phyloP scores from a whole-genome alignment of 2,888 invertebrate species.

The Orthosia gothica region DNA sequence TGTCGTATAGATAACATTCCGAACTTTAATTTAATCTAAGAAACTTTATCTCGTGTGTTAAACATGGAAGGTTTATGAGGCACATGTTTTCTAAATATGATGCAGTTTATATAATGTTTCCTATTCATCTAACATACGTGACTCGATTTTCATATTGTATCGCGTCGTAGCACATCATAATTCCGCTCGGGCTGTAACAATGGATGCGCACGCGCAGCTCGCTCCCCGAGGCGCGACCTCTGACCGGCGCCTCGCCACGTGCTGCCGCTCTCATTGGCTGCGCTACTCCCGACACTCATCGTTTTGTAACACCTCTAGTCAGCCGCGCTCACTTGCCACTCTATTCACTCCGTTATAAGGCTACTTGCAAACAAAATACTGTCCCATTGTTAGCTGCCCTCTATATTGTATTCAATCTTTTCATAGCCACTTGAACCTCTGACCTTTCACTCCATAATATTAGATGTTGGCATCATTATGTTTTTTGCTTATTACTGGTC shows the following conservation, averaged over 20 bases:
- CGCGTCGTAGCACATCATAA: slow-evolving; percentile 62
- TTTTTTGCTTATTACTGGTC: slow-evolving; percentile 44
- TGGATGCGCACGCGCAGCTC: slow-evolving; percentile 67
- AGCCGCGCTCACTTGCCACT: slow-evolving; percentile 59
- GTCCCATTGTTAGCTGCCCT: slow-evolving; percentile 64
- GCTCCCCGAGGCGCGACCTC: slow-evolving; percentile 83
- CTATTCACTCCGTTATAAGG: slow-evolving; percentile 55
- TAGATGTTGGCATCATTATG: slow-evolving; percentile 44
- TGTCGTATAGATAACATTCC: slow-evolving; percentile 46
- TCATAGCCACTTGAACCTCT: slow-evolving; percentile 55
- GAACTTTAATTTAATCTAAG: slow-evolving; percentile 47
- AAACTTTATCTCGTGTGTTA: slow-evolving; percentile 43
- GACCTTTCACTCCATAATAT: slow-evolving; percentile 60
- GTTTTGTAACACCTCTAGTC: slow-evolving; percentile 69
- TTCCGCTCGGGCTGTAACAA: slow-evolving; percentile 71
- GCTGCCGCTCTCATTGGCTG: slow-evolving; percentile 86
- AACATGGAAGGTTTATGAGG: slow-evolving; percentile 23
- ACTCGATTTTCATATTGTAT: slow-evolving; percentile 60
- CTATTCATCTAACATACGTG: slow-evolving; percentile 58
- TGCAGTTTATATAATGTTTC: slow-evolving; percentile 56
- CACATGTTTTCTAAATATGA: slow-evolving; percentile 59
- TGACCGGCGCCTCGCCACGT: slow-evolving; percentile 84
- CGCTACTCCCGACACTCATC: slow-evolving; percentile 77
- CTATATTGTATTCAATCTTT: slow-evolving; percentile 59
- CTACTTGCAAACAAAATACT: slow-evolving; percentile 63